A percentile compares a stretch with the other conserved stretches of the same genome.
These are phyloP conservation scores for Aphidius gifuensis DNA, from an alignment of 1,140 invertebrate species.

Conservation along the genomic window DNA sequence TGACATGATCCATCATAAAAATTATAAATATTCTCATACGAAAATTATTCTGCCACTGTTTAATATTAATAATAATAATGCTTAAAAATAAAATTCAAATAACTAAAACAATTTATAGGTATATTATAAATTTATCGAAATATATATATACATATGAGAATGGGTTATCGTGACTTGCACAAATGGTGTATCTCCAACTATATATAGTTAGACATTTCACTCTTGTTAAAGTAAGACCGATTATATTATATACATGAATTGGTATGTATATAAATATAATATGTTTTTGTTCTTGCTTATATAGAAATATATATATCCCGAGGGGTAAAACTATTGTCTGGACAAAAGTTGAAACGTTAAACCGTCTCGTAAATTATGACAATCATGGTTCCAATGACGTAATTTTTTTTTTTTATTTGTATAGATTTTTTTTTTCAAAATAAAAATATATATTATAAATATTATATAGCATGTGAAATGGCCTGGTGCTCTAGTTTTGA, in stretches of 20 bases:
- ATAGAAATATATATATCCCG: not conserved
- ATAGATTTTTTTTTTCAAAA: too few species aligned
- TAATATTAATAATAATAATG: not conserved
- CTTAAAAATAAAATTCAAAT: not conserved
- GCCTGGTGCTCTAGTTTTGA: constrained; percentile 13
- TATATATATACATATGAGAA: not conserved
- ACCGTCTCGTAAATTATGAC: constrained; percentile 23
- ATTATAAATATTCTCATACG: too few species aligned
- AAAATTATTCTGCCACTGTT: not conserved
- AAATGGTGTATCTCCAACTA: constrained; percentile 4
- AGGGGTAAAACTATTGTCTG: constrained; percentile 33
- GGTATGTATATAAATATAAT: not conserved
- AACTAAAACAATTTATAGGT: not conserved
- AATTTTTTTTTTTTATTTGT: not conserved
- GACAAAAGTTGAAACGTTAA: constrained; percentile 14
- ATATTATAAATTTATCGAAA: not conserved
- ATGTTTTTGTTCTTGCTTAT: not conserved
- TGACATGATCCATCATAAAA: too few species aligned
- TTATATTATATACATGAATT: not conserved
- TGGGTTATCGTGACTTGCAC: constrained; percentile 11
- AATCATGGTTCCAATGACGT: constrained; percentile 34
- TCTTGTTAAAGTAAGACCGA: not conserved
- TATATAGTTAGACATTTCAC: constrained; percentile 13
- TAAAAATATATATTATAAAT: not conserved
- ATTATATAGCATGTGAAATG: constrained; percentile 6